A percentile compares a stretch with the other conserved stretches of the same genome.
These are phyloP conservation scores for Gymnorhina tibicen DNA, from an alignment of 2,113 vertebrate species.

Conservation along the genomic window DNA sequence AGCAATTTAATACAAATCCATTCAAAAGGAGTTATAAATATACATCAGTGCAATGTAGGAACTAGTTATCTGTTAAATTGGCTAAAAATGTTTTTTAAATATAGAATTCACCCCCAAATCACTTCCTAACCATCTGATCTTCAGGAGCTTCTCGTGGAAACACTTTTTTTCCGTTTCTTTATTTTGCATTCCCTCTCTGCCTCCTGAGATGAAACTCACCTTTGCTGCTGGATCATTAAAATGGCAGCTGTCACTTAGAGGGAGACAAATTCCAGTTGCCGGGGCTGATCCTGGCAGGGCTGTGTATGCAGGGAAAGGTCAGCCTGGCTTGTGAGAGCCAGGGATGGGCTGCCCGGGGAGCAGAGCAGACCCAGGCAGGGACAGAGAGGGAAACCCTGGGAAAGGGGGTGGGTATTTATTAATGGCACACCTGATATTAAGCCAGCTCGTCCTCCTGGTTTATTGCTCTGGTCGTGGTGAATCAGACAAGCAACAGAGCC, in stretches of 20 bases:
- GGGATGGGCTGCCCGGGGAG: not conserved
- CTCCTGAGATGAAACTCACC: conserved; percentile 24
- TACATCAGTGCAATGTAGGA: not conserved
- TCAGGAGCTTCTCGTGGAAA: not conserved
- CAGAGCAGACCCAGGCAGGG: not conserved
- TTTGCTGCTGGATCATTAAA: conserved; percentile 13
- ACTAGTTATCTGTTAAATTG: conserved; percentile 40
- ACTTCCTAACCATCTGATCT: conserved; percentile 31
- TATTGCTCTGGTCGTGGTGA: not conserved
- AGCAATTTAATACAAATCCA: conserved; percentile 31
- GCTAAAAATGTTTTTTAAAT: conserved; percentile 12
- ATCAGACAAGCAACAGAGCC: not conserved
- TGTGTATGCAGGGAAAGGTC: not conserved
- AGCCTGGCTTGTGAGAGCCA: not conserved
- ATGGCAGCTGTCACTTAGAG: conserved; percentile 45
- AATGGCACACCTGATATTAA: not conserved
- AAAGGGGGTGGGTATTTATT: not conserved
- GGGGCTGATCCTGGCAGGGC: not conserved
- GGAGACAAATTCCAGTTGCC: conserved; percentile 12
- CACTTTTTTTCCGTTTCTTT: not conserved
- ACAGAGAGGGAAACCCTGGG: not conserved
- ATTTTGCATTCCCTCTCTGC: not conserved
- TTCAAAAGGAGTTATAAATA: conserved; percentile 37
- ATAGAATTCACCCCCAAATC: conserved; percentile 26
- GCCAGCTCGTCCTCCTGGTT: not conserved